A percentile compares a stretch with the other conserved stretches of the same genome.
Evolutionary conservation across 2,113 vertebrate genomes (phyloP).

Genomic region (Abramis brama): DNA sequence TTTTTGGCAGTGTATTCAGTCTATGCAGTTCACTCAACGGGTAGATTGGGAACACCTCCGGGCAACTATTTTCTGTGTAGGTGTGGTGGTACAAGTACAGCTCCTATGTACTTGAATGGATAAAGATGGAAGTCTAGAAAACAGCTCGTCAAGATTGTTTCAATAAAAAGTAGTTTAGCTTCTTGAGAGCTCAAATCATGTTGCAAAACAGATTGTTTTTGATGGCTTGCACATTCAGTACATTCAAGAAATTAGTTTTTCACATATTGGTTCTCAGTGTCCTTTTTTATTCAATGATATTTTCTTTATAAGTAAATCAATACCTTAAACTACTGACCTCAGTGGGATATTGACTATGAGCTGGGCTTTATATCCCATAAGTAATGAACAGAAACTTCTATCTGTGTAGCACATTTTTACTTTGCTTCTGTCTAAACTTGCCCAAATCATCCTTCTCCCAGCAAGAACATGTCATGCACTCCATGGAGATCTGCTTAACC

Average conservation of each 20-base stretch:
- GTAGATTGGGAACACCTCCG: not conserved
- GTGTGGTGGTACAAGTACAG: not conserved
- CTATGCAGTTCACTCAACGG: not conserved
- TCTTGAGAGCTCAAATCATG: not conserved
- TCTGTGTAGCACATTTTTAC: not conserved
- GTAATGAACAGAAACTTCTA: not conserved
- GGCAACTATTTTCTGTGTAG: conserved; percentile 4
- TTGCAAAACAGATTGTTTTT: not conserved
- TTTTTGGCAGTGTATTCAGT: conserved; percentile 2
- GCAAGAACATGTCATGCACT: conserved; percentile 32
- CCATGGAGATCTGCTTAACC: conserved; percentile 47
- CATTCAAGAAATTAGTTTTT: not conserved
- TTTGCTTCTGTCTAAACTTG: conserved; percentile 25
- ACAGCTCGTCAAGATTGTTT: not conserved
- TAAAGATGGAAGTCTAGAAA: not conserved
- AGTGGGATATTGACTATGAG: not conserved
- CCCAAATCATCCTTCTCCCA: not conserved
- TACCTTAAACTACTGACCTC: not conserved
- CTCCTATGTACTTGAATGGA: not conserved
- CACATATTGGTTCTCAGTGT: not conserved
- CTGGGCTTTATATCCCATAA: not conserved
- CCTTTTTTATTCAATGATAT: not conserved
- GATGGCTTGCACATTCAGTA: not conserved
- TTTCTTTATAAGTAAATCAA: not conserved
- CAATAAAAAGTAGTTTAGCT: not conserved